Conservation (phyloP, 2,888 invertebrate species). For the Caenorhabditis sinica region DNA sequence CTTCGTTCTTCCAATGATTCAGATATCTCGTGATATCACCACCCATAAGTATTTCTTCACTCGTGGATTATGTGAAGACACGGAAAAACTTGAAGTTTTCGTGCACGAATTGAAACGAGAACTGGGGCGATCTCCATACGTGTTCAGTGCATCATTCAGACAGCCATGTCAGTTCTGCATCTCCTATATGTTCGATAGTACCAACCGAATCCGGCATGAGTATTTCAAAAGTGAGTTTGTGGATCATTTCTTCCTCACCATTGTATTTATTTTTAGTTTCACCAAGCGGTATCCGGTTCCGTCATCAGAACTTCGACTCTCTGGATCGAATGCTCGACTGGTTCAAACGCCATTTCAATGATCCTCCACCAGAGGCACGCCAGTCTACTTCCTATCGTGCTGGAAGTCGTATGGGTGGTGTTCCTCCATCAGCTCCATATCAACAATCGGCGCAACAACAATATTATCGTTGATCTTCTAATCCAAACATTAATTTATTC, state of each 20-base stretch:
- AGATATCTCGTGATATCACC: conserved; percentile 92
- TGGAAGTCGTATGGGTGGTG: not conserved
- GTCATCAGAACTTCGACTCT: conserved; percentile 91
- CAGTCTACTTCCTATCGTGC: conserved; percentile 12
- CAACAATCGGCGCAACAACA: not conserved
- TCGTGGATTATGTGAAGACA: conserved; percentile 78
- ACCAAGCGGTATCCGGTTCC: conserved; percentile 94
- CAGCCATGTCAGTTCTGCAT: conserved; percentile 92
- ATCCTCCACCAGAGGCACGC: conserved; percentile 86
- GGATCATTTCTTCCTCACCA: not conserved
- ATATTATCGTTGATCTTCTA: not conserved
- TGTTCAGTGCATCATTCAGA: conserved; percentile 74
- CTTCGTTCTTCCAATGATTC: conserved; percentile 96
- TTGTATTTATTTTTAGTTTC: conserved; percentile 86
- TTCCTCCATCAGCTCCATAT: conserved; percentile 17
- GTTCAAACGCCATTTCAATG: conserved; percentile 98
- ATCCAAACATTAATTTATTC: not conserved
- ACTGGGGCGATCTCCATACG: conserved; percentile 80
- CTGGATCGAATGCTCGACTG: conserved; percentile 91
- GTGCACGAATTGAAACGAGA: conserved; percentile 92
- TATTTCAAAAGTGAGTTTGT: conserved; percentile 87
- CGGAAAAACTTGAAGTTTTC: conserved; percentile 62
- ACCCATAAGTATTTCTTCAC: conserved; percentile 91
- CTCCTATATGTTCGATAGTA: conserved; percentile 91
- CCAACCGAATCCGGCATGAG: conserved; percentile 91